Percentiles rank a stretch among this genome's conserved stretches.
Conservation (phyloP, 2,113 vertebrate species). For the Chionomys nivalis region DNA sequence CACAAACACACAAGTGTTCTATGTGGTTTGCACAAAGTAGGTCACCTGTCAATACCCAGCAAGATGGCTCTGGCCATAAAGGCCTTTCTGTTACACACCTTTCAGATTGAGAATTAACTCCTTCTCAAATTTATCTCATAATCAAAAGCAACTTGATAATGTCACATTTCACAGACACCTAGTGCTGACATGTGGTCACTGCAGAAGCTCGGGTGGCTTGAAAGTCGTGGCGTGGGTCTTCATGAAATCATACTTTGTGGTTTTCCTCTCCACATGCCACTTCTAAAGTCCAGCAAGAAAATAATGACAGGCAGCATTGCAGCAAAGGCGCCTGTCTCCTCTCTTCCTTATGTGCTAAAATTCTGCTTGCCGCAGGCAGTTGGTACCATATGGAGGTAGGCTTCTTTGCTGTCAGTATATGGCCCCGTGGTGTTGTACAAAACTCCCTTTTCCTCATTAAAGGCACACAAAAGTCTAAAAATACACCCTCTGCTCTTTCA, state of each 20-base stretch:
- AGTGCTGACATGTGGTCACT: background rate
- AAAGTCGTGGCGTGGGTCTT: slow-evolving; percentile 26
- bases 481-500: slow-evolving; percentile 58
- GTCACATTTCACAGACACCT: slow-evolving; percentile 5
- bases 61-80: background rate
- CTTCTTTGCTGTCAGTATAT: slow-evolving; percentile 52
- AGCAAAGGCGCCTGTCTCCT: slow-evolving; percentile 27
- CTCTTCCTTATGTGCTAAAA: slow-evolving; percentile 44
- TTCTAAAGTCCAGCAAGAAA: slow-evolving; percentile 62
- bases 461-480: slow-evolving; percentile 64
- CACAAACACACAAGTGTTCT: background rate
- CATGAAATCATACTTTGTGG: slow-evolving; percentile 15
- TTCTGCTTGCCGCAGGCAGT: slow-evolving; percentile 37
- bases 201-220: slow-evolving; percentile 21
- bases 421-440: slow-evolving; percentile 45
- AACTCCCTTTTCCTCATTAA: slow-evolving; percentile 69
- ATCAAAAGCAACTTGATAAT: slow-evolving; percentile 14
- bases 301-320: slow-evolving; percentile 26
- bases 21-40: background rate
- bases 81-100: background rate
- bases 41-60: background rate
- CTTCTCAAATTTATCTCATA: background rate
- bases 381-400: background rate
- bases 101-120: slow-evolving; percentile 20
- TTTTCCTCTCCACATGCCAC: slow-evolving; percentile 25